These are phyloP conservation scores for Paedocypris sp. DNA, from an alignment of 2,113 vertebrate species.

Conservation along the genomic window DNA sequence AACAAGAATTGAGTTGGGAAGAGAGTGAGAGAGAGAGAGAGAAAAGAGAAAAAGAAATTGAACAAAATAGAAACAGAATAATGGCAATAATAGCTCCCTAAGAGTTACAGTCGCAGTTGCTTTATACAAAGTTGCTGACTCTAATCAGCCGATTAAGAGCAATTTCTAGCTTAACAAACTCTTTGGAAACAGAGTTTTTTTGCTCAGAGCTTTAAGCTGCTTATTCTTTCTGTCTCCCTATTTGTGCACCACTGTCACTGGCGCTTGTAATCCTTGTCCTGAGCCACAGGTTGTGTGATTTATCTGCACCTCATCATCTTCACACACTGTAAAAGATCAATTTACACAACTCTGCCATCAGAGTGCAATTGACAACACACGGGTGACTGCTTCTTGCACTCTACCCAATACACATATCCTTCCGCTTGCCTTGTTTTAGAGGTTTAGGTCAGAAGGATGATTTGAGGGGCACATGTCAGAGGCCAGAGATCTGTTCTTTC, in stretches of 20 bases:
- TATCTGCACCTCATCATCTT: slow-evolving; percentile 80
- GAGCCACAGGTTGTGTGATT: slow-evolving; percentile 78
- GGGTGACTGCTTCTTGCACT: slow-evolving; percentile 55
- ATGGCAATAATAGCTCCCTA: too few relatives aligned
- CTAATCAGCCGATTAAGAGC: too few relatives aligned
- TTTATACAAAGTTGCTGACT: too few relatives aligned
- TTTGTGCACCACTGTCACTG: slow-evolving; percentile 67
- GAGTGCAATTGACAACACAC: slow-evolving; percentile 77
- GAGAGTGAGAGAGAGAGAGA: not conserved
- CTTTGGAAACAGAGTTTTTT: too few relatives aligned
- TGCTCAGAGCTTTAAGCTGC: not conserved
- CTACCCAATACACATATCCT: not conserved
- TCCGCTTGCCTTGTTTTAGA: slow-evolving; percentile 13
- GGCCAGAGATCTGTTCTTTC: slow-evolving; percentile 8
- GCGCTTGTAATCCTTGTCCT: slow-evolving; percentile 76
- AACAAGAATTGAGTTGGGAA: not conserved
- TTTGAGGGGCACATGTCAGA: slow-evolving; percentile 14
- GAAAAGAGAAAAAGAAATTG: not conserved
- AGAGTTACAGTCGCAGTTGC: too few relatives aligned
- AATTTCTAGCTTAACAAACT: too few relatives aligned
- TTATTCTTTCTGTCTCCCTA: slow-evolving; percentile 70
- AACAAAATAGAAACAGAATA: too few relatives aligned
- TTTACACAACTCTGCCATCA: slow-evolving; percentile 81
- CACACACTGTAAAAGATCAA: slow-evolving; percentile 92
- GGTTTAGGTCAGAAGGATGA: slow-evolving; percentile 1